Evolutionary conservation across 2,113 vertebrate species (phyloP).

Genomic region (Corythornis vintsioides): DNA sequence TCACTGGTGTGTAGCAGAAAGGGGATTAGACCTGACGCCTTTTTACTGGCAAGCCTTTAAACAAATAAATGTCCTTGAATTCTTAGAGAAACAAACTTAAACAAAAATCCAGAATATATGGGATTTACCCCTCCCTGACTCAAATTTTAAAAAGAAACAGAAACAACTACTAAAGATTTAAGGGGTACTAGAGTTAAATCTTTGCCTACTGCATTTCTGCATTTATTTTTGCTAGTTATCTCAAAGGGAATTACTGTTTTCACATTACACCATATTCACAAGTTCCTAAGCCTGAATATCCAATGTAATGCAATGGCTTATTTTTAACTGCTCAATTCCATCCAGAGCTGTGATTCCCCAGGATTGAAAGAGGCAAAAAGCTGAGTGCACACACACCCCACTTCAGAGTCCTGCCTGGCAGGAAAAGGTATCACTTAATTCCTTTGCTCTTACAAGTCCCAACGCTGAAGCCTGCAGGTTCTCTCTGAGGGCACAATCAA

Average conservation of each 20-base stretch:
- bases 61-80: constrained; percentile 64
- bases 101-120: constrained; percentile 39
- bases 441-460: background rate
- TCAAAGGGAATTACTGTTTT: background rate
- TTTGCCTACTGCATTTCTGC: background rate
- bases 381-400: background rate
- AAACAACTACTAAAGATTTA: background rate
- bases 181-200: background rate
- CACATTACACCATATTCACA: background rate
- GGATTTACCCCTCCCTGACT: background rate
- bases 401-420: background rate
- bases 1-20: constrained; percentile 69
- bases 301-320: background rate
- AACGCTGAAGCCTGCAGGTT: background rate
- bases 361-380: background rate
- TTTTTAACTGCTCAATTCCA: background rate
- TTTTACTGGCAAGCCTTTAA: constrained; percentile 69
- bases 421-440: background rate
- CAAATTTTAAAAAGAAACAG: background rate
- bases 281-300: background rate
- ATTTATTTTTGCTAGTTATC: constrained; percentile 6
- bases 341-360: background rate
- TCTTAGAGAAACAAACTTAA: constrained; percentile 60
- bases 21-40: constrained; percentile 68
- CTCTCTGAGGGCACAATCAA: background rate